phyloP scores from a whole-genome alignment of 2,113 vertebrate genomes.

The Cyprinodon variegatus region DNA sequence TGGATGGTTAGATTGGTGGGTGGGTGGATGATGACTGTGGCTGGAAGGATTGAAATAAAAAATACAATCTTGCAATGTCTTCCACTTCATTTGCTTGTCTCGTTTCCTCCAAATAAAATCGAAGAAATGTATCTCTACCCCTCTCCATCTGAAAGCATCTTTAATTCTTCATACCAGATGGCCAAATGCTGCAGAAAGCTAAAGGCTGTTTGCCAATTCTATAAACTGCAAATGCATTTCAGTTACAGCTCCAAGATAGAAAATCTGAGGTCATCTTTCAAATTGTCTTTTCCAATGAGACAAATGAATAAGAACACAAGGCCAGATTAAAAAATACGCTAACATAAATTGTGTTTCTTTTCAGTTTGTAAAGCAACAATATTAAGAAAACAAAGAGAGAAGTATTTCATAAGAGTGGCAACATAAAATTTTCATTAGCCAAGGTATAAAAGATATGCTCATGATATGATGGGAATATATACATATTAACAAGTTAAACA shows the following conservation, averaged over 20 bases:
- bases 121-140: background rate
- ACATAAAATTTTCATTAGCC: background rate
- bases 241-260: conserved; percentile 21
- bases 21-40: background rate
- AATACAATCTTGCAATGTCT: background rate
- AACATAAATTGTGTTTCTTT: background rate
- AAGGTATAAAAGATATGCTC: background rate
- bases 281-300: background rate
- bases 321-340: conserved; percentile 11
- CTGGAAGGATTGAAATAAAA: background rate
- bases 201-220: conserved; percentile 15
- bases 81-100: background rate
- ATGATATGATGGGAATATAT: background rate
- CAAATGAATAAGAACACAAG: conserved; percentile 9
- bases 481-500: too few relatives aligned
- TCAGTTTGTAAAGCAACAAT: background rate
- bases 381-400: background rate
- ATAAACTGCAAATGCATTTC: conserved; percentile 27
- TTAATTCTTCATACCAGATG: conserved; percentile 23
- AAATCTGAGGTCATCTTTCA: conserved; percentile 30
- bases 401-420: rapidly evolving
- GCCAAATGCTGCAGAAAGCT: conserved; percentile 5
- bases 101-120: background rate
- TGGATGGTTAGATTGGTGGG: background rate
- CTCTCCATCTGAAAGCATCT: conserved; percentile 1